Percentiles rank a stretch among this genome's conserved stretches.
Evolutionary conservation across 2,888 invertebrate species (phyloP).

Genomic region (Sesia bembeciformis): DNA sequence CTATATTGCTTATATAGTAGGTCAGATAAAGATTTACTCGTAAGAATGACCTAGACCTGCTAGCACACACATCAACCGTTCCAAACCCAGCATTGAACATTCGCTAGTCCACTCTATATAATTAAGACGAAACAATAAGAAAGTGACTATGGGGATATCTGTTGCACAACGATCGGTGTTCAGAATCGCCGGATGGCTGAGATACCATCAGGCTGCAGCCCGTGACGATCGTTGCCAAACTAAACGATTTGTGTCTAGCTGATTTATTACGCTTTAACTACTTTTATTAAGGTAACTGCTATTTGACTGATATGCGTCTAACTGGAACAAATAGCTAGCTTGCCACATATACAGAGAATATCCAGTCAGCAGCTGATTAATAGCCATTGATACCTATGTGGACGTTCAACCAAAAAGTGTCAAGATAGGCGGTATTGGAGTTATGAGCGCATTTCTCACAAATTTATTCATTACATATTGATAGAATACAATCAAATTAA

Average conservation of each 20-base stretch:
- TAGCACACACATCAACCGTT: not conserved
- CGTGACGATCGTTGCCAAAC: constrained; percentile 49
- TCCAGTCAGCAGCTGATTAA: no score
- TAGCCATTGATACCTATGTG: no score
- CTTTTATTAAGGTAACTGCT: not conserved
- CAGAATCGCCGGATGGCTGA: constrained; percentile 63
- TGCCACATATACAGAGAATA: not conserved
- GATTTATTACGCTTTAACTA: constrained; percentile 37
- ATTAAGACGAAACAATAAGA: constrained; percentile 68
- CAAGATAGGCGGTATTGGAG: no score
- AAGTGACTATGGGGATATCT: constrained; percentile 39
- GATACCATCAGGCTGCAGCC: constrained; percentile 38
- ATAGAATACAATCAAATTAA: no score
- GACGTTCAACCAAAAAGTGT: no score
- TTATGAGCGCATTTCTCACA: no score
- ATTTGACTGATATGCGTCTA: constrained; percentile 1
- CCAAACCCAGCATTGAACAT: constrained; percentile 40
- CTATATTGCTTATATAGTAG: no score
- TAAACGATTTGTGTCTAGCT: constrained; percentile 38
- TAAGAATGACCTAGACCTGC: not conserved
- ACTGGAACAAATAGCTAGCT: constrained; percentile 8
- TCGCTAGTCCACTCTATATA: constrained; percentile 30
- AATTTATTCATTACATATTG: no score
- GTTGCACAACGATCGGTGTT: constrained; percentile 44
- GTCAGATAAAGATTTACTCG: not conserved